Percentiles rank a stretch among this genome's conserved stretches.
Conservation (phyloP, 2,888 invertebrate species). For the Apamea sordens region DNA sequence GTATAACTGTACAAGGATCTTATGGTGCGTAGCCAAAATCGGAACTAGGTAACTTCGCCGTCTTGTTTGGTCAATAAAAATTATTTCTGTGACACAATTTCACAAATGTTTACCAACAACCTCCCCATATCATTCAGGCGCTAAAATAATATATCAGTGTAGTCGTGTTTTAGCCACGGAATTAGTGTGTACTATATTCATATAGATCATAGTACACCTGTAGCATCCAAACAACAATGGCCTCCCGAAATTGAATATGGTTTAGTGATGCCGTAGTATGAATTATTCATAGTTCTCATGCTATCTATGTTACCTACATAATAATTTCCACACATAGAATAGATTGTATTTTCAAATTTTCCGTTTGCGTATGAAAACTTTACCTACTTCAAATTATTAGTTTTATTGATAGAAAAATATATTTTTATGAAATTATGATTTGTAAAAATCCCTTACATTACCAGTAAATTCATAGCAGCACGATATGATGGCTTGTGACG, state of each 20-base stretch:
- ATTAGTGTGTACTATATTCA: background rate
- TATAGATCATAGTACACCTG: too few relatives aligned
- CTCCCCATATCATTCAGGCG: background rate
- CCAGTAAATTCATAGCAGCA: background rate
- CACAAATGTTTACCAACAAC: background rate
- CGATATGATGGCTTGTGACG: background rate
- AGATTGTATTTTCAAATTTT: background rate
- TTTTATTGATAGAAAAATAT: background rate
- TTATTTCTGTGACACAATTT: slow-evolving; percentile 3
- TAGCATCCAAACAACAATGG: background rate
- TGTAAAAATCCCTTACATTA: background rate
- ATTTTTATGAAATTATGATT: background rate
- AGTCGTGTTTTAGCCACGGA: background rate
- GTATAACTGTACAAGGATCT: background rate
- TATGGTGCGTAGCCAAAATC: background rate
- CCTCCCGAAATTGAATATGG: background rate
- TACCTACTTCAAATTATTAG: background rate
- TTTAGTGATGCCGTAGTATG: background rate
- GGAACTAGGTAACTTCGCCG: background rate
- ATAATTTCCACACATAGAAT: background rate
- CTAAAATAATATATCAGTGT: background rate
- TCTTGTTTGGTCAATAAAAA: background rate
- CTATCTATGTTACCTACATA: background rate
- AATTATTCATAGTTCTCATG: background rate
- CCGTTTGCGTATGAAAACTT: background rate